Evolutionary conservation across 37 sponge, comb jelly and placozoan species (phyloP), one percentile per base, ranked within the genome.

Genomic region (Ephydatia muelleri): DNA sequence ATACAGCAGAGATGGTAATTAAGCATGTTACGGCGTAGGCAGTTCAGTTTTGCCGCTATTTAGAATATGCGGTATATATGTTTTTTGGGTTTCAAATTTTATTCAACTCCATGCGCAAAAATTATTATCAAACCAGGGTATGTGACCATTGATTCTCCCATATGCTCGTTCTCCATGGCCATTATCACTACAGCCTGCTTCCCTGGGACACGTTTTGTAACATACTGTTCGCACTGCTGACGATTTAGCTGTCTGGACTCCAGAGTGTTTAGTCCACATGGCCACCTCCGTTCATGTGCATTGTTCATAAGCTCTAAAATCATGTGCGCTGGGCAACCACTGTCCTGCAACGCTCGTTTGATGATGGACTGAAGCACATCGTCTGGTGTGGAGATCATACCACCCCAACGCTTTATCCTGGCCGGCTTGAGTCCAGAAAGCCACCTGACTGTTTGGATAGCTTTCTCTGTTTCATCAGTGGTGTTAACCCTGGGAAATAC

Each of bases 101-200:
- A 98, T 72, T 98, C 98, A 33, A 98, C 90, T 79, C 98, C 98
- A 86, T 98, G 98, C 27, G 98, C 98, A 89, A 98, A 98, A 75
- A 98, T 95, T 86, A 98, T 93, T 27, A 95, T 96, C 47, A 98
- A 72, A 8, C 98, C 98, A 26, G 98, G 98, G 13, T 80, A 80
- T 23, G 86, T 81, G 26, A 94, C 92, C 91, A 94, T 90, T 16
- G 88, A 68, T 34, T 98, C 96, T 31, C 94, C 97, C 98, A 98
- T 98, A 81, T 98, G 98, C 25, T 95, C 93, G 78, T 98, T 98
- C 89, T 98, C 98, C 11, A 83, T 88, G 0, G 91, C 86, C 94
- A 98, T 91, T 5, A 98, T 92, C 35, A 98, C 94, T n/a, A 98
- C 90, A 3, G 98, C 98, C 65, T 98, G 98, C 67, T 93, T 95